phyloP scores from a whole-genome alignment of 2,797 vertebrate genomes.

The Anguilla pacifica region DNA sequence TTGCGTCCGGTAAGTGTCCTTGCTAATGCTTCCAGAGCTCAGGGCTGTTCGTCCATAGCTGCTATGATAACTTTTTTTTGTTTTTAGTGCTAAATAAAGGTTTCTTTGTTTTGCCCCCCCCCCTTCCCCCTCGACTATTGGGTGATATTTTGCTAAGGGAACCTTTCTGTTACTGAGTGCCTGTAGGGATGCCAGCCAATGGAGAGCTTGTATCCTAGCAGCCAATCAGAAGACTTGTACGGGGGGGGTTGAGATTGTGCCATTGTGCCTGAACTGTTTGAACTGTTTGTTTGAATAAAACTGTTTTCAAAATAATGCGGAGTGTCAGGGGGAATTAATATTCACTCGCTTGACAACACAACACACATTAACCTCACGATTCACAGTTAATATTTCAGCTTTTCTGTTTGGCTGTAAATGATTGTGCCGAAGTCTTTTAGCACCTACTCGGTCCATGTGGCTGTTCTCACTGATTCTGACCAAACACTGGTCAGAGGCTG shows the following conservation, averaged over 20 bases:
- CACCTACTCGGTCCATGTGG: not conserved
- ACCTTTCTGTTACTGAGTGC: not conserved
- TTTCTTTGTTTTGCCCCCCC: not conserved
- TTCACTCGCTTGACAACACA: not conserved
- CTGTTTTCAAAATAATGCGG: not conserved
- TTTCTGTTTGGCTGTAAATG: not conserved
- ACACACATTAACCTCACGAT: not conserved
- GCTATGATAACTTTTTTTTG: not conserved
- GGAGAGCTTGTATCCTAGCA: not conserved
- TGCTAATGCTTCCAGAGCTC: slow-evolving; percentile 49
- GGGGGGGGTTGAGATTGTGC: not conserved
- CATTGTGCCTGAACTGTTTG: slow-evolving; percentile 28
- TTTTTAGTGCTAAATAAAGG: not conserved
- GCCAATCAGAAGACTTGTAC: not conserved
- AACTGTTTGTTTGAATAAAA: slow-evolving; percentile 28
- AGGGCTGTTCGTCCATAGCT: slow-evolving; percentile 45
- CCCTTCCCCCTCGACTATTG: not conserved
- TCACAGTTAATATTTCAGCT: not conserved
- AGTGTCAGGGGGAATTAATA: not conserved
- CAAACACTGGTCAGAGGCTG: not conserved
- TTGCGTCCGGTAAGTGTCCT: slow-evolving; percentile 56
- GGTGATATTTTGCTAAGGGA: not conserved
- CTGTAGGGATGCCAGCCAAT: not conserved
- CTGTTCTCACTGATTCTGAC: not conserved
- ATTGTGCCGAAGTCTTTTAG: not conserved